Evolutionary conservation across 2,888 invertebrate genomes (phyloP).

Genomic region (Drosophila incognita): DNA sequence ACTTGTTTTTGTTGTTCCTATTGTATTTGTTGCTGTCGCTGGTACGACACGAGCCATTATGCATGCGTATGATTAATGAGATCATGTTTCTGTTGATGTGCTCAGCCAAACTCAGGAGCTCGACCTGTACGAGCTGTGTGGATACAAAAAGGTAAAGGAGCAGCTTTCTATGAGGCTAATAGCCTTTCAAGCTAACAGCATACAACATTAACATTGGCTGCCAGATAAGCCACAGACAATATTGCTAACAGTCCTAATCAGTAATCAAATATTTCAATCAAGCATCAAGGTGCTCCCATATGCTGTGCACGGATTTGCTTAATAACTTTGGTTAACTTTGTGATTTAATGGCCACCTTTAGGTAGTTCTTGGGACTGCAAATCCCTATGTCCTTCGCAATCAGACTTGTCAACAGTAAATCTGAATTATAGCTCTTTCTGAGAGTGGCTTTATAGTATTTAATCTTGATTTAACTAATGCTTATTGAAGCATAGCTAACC

Average conservation of each 20-base stretch:
- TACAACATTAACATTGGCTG: slow-evolving; percentile 20
- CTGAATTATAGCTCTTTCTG: not conserved
- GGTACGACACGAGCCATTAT: slow-evolving; percentile 71
- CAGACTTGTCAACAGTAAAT: not conserved
- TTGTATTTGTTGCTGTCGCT: slow-evolving; percentile 27
- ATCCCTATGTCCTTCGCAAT: not conserved
- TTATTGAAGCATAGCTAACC: not conserved
- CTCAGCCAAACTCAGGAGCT: slow-evolving; percentile 31
- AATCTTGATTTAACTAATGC: not conserved
- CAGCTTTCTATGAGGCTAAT: slow-evolving; percentile 39
- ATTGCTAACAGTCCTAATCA: slow-evolving; percentile 47
- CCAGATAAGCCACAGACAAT: slow-evolving; percentile 41
- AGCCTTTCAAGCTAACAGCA: slow-evolving; percentile 36
- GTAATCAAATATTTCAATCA: slow-evolving; percentile 56
- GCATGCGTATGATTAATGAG: slow-evolving; percentile 78
- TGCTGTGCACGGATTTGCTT: slow-evolving; percentile 6
- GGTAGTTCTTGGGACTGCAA: not conserved
- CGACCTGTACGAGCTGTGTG: slow-evolving; percentile 3
- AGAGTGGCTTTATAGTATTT: not conserved
- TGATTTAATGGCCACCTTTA: not conserved
- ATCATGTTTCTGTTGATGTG: slow-evolving; percentile 74
- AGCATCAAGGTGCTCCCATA: slow-evolving; percentile 4
- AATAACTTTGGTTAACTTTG: slow-evolving; percentile 4
- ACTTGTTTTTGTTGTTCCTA: slow-evolving; percentile 26
- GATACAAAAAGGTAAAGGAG: slow-evolving; percentile 3